A percentile compares a stretch with the other conserved stretches of the same genome.
Conservation (phyloP, 2,888 invertebrate genomes). For the Cancer borealis region DNA sequence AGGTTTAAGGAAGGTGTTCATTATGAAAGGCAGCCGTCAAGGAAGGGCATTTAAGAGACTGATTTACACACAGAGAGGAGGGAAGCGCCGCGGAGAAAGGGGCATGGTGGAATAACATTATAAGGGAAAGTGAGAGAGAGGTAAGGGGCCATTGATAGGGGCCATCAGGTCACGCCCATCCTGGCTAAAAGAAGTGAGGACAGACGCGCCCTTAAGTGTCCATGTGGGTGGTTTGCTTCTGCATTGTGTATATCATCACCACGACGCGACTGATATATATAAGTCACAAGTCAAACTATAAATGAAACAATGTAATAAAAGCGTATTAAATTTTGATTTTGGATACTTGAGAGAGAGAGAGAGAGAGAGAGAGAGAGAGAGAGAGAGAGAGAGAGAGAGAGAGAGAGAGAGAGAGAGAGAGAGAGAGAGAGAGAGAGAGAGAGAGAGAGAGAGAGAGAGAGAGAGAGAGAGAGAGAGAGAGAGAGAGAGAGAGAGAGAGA, state of each 20-base stretch:
- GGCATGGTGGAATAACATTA: background rate
- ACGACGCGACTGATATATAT: background rate
- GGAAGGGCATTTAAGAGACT: background rate
- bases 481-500: no score
- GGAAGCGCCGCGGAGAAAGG: background rate
- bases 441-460: background rate
- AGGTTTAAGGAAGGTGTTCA: background rate
- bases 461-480: background rate
- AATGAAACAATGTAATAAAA: no score
- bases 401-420: slow-evolving; percentile 54
- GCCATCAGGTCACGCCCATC: background rate
- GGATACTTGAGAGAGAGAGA: background rate
- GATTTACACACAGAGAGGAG: background rate
- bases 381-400: slow-evolving; percentile 54
- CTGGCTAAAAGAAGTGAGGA: no score
- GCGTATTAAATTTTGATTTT: no score
- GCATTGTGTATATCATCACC: background rate
- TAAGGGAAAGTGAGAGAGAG: background rate
- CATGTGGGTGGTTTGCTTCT: background rate
- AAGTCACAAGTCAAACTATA: no score
- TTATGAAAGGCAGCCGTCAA: background rate
- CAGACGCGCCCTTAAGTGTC: no score
- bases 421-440: slow-evolving; percentile 46
- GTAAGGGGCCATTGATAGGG: background rate
- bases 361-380: slow-evolving; percentile 46